A percentile compares a stretch with the other conserved stretches of the same genome.
phyloP scores from a whole-genome alignment of 2,888 invertebrate genomes.

The Temnothorax rugatulus region DNA sequence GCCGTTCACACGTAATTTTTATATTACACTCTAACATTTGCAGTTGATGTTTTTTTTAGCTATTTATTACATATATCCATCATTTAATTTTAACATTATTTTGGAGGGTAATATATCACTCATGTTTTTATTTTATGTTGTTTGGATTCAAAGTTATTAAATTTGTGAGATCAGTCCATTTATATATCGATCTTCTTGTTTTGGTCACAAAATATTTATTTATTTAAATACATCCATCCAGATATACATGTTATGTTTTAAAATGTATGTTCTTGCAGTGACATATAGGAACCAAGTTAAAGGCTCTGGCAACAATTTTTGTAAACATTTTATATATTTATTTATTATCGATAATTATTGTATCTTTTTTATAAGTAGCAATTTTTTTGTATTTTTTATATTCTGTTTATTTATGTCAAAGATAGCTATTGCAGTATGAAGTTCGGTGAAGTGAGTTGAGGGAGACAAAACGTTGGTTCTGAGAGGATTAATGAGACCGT shows the following conservation, averaged over 20 bases:
- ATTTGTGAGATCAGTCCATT: constrained; percentile 22
- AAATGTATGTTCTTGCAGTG: not conserved
- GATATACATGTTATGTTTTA: not conserved
- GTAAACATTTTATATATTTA: not conserved
- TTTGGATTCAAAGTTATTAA: constrained; percentile 12
- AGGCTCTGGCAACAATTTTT: not conserved
- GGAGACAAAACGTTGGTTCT: constrained; percentile 32
- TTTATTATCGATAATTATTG: not conserved
- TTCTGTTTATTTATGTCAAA: constrained; percentile 1
- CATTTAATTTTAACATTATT: constrained; percentile 13
- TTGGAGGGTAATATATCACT: constrained; percentile 30
- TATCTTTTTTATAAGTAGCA: not conserved
- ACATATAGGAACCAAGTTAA: not conserved
- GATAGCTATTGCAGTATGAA: constrained; percentile 3
- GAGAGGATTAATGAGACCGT: constrained; percentile 51
- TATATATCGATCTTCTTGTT: constrained; percentile 28
- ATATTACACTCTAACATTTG: not conserved
- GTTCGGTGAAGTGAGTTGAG: constrained; percentile 19
- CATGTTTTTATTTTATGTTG: not conserved
- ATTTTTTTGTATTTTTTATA: not conserved
- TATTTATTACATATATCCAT: constrained; percentile 19
- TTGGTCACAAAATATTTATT: constrained; percentile 10
- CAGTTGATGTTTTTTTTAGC: not conserved
- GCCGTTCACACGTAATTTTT: constrained; percentile 4
- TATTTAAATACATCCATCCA: not conserved